Evolutionary conservation across 30 jellyfish, hydroid and myxozoan genomes (phyloP).

Genomic region (Aurelia aurita complex sp. Pacific): DNA sequence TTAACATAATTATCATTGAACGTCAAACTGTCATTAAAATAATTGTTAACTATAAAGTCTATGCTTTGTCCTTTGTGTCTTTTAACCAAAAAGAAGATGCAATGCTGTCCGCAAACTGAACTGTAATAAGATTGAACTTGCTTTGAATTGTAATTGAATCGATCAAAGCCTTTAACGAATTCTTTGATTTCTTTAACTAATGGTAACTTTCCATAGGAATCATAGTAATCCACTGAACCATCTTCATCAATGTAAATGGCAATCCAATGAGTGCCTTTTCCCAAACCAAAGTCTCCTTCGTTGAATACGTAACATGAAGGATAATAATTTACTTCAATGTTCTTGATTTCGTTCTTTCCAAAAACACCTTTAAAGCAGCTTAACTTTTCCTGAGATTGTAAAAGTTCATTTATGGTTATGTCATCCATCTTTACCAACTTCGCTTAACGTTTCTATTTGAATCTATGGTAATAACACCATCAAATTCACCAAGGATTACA

Average conservation of each 20-base stretch:
- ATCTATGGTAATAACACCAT: background rate
- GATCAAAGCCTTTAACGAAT: background rate
- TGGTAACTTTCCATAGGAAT: background rate
- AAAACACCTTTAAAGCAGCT: conserved; percentile 1
- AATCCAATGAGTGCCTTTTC: background rate
- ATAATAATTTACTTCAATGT: background rate
- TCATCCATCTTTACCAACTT: conserved; percentile 30
- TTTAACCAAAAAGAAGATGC: too few species aligned
- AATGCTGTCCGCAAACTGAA: too few species aligned
- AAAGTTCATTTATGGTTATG: background rate
- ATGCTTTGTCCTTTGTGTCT: too few species aligned
- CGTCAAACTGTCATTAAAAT: too few species aligned
- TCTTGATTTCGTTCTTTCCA: background rate
- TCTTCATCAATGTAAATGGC: background rate
- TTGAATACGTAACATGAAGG: background rate
- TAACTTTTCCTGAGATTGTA: background rate
- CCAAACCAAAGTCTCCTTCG: background rate
- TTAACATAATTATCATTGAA: too few species aligned
- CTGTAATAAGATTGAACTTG: too few species aligned
- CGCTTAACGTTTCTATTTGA: background rate
- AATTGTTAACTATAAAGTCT: too few species aligned
- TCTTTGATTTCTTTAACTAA: background rate
- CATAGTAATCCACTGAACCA: background rate
- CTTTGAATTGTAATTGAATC: too few species aligned
- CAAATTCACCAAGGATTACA: conserved; percentile 11